A percentile compares a stretch with the other conserved stretches of the same genome.
phyloP scores from a whole-genome alignment of 2,113 vertebrate genomes.

The Alligator mississippiensis region DNA sequence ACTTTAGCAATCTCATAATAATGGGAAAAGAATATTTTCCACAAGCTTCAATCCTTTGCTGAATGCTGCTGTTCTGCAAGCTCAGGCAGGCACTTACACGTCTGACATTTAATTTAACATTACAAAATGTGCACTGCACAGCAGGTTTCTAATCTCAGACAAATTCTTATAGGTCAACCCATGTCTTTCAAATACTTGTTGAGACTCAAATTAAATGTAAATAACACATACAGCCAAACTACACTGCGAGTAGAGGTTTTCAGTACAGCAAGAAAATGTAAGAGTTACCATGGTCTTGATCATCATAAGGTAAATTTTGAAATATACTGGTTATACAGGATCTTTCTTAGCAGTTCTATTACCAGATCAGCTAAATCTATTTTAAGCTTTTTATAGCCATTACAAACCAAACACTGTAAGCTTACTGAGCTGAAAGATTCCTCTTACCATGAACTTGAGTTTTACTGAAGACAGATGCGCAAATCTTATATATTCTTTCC shows the following conservation, averaged over 20 bases:
- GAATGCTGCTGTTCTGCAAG: not conserved
- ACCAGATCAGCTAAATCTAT: not conserved
- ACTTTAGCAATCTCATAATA: not conserved
- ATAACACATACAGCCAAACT: not conserved
- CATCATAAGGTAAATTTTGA: not conserved
- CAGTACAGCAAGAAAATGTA: not conserved
- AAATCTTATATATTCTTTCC: not conserved
- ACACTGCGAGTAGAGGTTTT: not conserved
- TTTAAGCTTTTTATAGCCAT: not conserved
- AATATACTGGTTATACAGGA: not conserved
- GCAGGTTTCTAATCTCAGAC: constrained; percentile 26
- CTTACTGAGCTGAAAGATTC: not conserved
- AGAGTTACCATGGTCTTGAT: not conserved
- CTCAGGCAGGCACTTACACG: not conserved
- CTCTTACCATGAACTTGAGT: not conserved
- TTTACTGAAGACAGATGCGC: not conserved
- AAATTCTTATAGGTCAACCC: constrained; percentile 32
- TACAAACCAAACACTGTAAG: not conserved
- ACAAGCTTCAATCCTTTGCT: not conserved
- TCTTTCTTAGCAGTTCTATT: not conserved
- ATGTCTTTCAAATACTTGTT: constrained; percentile 7
- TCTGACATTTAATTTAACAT: constrained; percentile 29
- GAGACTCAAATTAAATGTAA: not conserved
- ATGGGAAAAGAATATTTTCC: not conserved
- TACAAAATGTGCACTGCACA: not conserved